Conservation (phyloP, 2,113 vertebrate species). For the Cochlearius cochlearius region DNA sequence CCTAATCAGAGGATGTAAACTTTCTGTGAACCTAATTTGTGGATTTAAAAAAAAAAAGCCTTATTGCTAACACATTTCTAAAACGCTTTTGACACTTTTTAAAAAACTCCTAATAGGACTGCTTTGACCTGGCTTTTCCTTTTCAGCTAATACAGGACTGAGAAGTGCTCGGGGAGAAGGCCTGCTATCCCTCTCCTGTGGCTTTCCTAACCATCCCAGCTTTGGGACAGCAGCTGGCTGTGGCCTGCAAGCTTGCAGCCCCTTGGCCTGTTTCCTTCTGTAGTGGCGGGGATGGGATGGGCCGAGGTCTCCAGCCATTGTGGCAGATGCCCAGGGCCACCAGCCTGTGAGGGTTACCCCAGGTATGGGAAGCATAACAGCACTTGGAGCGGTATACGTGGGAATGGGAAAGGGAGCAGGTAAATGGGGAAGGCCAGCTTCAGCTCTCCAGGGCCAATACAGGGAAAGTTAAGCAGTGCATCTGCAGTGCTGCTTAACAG, state of each 20-base stretch:
- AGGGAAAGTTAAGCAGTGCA: fast-evolving
- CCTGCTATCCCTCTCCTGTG: background rate
- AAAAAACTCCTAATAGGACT: background rate
- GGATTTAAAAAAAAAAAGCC: background rate
- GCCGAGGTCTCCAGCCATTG: background rate
- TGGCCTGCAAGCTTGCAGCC: background rate
- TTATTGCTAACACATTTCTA: background rate
- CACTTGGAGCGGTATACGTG: background rate
- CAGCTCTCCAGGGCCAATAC: background rate
- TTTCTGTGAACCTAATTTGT: constrained; percentile 55
- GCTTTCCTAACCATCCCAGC: background rate
- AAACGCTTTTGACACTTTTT: background rate
- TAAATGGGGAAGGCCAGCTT: background rate
- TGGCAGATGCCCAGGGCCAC: background rate
- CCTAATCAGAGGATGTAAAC: constrained; percentile 53
- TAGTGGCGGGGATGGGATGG: fast-evolving
- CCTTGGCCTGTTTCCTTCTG: background rate
- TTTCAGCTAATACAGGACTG: background rate
- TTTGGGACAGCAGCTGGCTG: background rate
- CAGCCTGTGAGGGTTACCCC: too few species aligned
- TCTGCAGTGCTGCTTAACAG: background rate
- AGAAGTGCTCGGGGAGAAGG: background rate
- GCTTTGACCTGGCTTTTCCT: background rate
- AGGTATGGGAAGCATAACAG: background rate
- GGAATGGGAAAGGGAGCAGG: background rate